These are phyloP conservation scores for Holothuria leucospilota DNA, from an alignment of 53 echinoderm and acorn worm genomes.

Conservation along the genomic window DNA sequence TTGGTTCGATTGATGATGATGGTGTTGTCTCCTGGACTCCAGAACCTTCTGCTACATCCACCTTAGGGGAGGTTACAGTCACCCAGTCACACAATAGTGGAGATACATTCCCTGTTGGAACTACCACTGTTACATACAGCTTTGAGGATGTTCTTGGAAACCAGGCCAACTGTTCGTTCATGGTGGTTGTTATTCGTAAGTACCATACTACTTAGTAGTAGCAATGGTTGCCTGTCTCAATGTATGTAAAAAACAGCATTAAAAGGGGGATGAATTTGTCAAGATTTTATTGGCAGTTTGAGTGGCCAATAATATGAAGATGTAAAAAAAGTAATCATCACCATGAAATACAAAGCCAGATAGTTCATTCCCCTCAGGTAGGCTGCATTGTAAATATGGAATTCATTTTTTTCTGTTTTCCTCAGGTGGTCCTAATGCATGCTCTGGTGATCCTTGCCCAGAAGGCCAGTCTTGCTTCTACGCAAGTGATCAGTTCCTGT, in stretches of 20 bases:
- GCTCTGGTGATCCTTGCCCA: constrained; percentile 58
- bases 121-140: constrained; percentile 64
- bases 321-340: no score
- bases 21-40: constrained; percentile 51
- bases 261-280: no score
- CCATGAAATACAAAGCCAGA: no score
- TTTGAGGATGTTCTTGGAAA: constrained; percentile 69
- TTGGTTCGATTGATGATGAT: not conserved
- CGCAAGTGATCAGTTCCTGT: constrained; percentile 21
- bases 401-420: not conserved
- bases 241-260: no score
- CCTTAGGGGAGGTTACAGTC: constrained; percentile 26
- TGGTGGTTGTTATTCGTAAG: constrained; percentile 72
- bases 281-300: no score
- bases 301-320: no score
- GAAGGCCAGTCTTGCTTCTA: constrained; percentile 54
- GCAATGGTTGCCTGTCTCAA: no score
- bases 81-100: constrained; percentile 34
- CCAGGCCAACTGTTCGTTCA: constrained; percentile 61
- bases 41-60: constrained; percentile 47
- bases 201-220: not conserved
- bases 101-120: constrained; percentile 55
- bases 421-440: constrained; percentile 62
- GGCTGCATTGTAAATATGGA: no score
- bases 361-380: no score